Evolutionary conservation across 2,797 vertebrate genomes (phyloP).

Genomic region (Syngnathus acus): DNA sequence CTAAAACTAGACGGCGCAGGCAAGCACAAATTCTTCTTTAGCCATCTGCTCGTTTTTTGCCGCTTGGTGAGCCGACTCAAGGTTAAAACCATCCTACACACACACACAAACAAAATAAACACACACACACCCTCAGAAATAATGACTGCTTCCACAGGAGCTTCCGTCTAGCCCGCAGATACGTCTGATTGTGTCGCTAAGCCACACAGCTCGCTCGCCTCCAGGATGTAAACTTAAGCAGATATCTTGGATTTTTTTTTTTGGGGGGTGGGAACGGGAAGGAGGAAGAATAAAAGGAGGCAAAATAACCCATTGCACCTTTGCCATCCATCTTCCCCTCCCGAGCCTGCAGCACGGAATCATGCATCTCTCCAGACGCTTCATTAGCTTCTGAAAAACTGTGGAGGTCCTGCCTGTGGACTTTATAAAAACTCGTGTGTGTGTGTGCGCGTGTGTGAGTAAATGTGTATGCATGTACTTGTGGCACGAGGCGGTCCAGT

Average conservation of each 20-base stretch:
- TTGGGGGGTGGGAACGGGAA: slow-evolving; percentile 8
- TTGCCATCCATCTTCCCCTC: slow-evolving; percentile 24
- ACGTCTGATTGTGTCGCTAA: slow-evolving; percentile 27
- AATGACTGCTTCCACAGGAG: slow-evolving; percentile 15
- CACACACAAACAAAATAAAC: background rate
- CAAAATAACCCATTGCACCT: slow-evolving; percentile 16
- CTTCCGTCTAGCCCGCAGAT: slow-evolving; percentile 32
- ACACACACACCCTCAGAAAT: background rate
- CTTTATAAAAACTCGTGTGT: background rate
- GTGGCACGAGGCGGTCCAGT: slow-evolving; percentile 81
- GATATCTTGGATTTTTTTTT: slow-evolving; percentile 8
- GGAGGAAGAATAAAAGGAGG: background rate
- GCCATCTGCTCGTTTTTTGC: slow-evolving; percentile 57
- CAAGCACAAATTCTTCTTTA: slow-evolving; percentile 56
- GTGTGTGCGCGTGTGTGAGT: slow-evolving; percentile 19
- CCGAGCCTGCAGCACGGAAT: slow-evolving; percentile 34
- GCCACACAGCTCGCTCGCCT: background rate
- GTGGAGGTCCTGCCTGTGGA: background rate
- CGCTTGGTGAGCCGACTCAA: slow-evolving; percentile 50
- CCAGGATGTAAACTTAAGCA: slow-evolving; percentile 2
- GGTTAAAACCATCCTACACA: slow-evolving; percentile 43
- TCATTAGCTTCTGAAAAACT: slow-evolving; percentile 48
- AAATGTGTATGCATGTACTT: slow-evolving; percentile 65
- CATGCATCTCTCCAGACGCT: slow-evolving; percentile 42
- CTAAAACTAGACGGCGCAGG: slow-evolving; percentile 7